Evolutionary conservation across 53 echinoderm and acorn worm genomes (phyloP).

Genomic region (Luidia sarsii): DNA sequence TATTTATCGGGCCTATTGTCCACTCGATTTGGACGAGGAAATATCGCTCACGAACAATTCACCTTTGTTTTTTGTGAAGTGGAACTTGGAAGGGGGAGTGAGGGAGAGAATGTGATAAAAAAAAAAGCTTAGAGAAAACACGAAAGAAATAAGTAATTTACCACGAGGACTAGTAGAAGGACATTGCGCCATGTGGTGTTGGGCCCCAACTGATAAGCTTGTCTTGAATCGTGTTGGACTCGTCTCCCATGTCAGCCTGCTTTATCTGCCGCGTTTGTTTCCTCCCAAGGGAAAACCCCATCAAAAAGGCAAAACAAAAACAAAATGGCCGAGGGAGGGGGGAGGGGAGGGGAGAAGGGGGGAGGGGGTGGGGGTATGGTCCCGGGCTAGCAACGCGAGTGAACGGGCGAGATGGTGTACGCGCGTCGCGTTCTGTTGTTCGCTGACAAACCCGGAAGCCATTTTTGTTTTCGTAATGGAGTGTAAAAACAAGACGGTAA

Average conservation of each 20-base stretch:
- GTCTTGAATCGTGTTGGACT: too few species aligned
- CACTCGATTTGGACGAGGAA: slow-evolving; percentile 25
- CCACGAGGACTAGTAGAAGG: slow-evolving; percentile 37
- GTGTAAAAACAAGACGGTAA: neutral
- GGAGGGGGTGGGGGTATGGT: too few species aligned
- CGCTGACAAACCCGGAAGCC: neutral
- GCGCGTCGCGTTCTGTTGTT: slow-evolving; percentile 13
- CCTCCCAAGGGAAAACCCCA: neutral
- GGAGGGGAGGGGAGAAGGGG: too few species aligned
- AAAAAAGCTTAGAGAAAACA: too few species aligned
- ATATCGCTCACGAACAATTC: neutral
- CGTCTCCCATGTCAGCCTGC: too few species aligned
- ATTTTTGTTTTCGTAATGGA: slow-evolving; percentile 8
- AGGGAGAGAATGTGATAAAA: too few species aligned
- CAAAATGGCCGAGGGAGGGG: neutral
- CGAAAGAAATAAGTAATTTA: slow-evolving; percentile 6
- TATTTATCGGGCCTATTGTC: slow-evolving; percentile 13
- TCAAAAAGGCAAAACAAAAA: slow-evolving; percentile 3
- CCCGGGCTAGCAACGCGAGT: slow-evolving; percentile 2
- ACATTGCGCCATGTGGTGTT: slow-evolving; percentile 6
- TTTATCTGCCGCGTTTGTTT: too few species aligned
- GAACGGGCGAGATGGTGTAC: slow-evolving; percentile 11
- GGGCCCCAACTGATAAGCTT: slow-evolving; percentile 50
- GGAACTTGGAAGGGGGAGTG: neutral
- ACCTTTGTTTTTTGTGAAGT: neutral